Conservation (phyloP, 2,888 invertebrate species). For the Tetheella fluctuosa region DNA sequence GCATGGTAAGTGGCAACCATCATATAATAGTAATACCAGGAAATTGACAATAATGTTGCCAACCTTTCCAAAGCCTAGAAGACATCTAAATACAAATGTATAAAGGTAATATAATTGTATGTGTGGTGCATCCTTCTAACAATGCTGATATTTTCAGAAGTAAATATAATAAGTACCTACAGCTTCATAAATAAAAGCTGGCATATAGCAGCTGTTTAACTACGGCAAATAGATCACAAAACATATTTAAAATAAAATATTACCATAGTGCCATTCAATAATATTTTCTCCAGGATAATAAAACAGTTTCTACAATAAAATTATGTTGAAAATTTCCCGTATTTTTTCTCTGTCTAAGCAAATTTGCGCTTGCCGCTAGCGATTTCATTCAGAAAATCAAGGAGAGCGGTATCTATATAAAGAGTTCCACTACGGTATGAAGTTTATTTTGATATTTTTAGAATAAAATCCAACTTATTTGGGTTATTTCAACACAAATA, state of each 20-base stretch:
- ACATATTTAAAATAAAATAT: not conserved
- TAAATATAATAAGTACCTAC: too few species aligned
- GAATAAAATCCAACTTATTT: not conserved
- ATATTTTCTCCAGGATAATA: not conserved
- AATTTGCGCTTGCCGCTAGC: slow-evolving; percentile 8
- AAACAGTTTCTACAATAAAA: not conserved
- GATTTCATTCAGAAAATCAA: slow-evolving; percentile 11
- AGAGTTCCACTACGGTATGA: not conserved
- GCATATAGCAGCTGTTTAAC: too few species aligned
- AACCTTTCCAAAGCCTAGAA: too few species aligned
- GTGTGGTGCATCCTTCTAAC: too few species aligned
- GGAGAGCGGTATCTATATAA: not conserved
- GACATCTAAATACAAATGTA: too few species aligned
- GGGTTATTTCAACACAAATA: not conserved
- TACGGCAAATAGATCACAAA: not conserved
- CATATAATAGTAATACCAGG: too few species aligned
- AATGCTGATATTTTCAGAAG: too few species aligned
- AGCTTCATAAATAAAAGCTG: too few species aligned
- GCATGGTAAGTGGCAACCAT: too few species aligned
- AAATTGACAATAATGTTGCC: too few species aligned
- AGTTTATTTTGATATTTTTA: slow-evolving; percentile 3
- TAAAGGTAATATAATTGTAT: too few species aligned
- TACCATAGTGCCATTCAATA: not conserved
- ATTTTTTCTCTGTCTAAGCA: not conserved
- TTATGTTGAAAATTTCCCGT: too few species aligned